These are phyloP conservation scores for Aphis gossypii DNA, from an alignment of 1,140 invertebrate species.

Conservation along the genomic window DNA sequence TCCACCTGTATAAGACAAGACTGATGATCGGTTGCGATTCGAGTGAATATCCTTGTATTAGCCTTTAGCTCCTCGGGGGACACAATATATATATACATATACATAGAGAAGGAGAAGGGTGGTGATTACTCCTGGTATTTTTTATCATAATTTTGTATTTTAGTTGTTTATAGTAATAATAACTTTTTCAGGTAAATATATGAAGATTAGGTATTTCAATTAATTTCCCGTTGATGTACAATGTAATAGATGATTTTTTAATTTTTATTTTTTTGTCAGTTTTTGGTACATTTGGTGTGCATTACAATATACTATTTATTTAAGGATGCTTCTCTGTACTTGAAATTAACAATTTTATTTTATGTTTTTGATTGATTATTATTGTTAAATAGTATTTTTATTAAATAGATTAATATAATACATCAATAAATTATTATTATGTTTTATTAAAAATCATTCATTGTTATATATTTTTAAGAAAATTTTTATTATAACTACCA, in stretches of 20 bases:
- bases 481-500: not conserved
- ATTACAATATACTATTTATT: not conserved
- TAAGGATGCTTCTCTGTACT: too few relatives aligned
- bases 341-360: too few relatives aligned
- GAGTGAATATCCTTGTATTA: slow-evolving; percentile 53
- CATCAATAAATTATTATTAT: not conserved
- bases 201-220: not conserved
- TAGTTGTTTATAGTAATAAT: not conserved
- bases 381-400: not conserved
- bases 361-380: not conserved
- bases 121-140: slow-evolving; percentile 32
- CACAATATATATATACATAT: not conserved
- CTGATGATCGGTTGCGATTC: slow-evolving; percentile 55
- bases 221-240: not conserved
- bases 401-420: too few relatives aligned
- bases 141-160: not conserved
- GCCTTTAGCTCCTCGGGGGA: slow-evolving; percentile 19
- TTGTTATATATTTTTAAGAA: not conserved
- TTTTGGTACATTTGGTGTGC: not conserved
- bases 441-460: not conserved
- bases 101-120: not conserved
- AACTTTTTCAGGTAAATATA: not conserved
- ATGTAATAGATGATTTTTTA: not conserved
- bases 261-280: not conserved
- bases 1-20: slow-evolving; percentile 56